A percentile compares a stretch with the other conserved stretches of the same genome.
Conservation (phyloP, 2,113 vertebrate genomes). For the Menidia beryllina region DNA sequence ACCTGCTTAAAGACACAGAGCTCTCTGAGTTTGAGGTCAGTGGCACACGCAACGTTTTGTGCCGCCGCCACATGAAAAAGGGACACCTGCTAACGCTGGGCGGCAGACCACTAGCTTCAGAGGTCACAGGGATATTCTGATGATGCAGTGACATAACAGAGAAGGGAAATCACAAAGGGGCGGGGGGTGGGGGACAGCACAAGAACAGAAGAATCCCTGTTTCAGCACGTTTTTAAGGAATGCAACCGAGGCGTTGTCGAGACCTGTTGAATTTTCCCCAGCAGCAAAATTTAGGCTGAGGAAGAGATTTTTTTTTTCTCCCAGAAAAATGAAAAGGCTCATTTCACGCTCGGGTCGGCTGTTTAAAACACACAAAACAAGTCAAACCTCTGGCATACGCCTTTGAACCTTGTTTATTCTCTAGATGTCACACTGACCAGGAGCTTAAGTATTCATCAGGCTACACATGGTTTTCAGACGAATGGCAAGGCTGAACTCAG, state of each 20-base stretch:
- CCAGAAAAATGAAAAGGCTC: not conserved
- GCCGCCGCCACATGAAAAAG: not conserved
- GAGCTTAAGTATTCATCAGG: not conserved
- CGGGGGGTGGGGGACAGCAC: not conserved
- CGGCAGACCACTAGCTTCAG: not conserved
- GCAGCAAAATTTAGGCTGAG: constrained; percentile 12
- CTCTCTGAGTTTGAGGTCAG: constrained; percentile 1
- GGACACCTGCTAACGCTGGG: not conserved
- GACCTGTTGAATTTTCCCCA: constrained; percentile 47
- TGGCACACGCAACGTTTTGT: constrained; percentile 2
- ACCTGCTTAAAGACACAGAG: constrained; percentile 39
- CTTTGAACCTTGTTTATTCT: constrained; percentile 35
- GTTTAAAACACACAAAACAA: constrained; percentile 6
- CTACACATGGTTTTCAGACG: not conserved
- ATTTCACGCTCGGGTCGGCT: not conserved
- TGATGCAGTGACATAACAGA: not conserved
- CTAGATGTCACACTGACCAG: not conserved
- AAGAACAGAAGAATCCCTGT: constrained; percentile 39
- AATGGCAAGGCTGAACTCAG: not conserved
- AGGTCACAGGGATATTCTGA: constrained; percentile 1
- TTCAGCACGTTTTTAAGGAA: constrained; percentile 69
- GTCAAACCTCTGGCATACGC: not conserved
- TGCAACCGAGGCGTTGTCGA: constrained; percentile 48
- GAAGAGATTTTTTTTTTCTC: constrained; percentile 18
- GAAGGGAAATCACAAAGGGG: not conserved